Evolutionary conservation across 2,888 invertebrate genomes (phyloP), one percentile per base, ranked within the genome.

Genomic region (Crossocerus cetratus): DNA sequence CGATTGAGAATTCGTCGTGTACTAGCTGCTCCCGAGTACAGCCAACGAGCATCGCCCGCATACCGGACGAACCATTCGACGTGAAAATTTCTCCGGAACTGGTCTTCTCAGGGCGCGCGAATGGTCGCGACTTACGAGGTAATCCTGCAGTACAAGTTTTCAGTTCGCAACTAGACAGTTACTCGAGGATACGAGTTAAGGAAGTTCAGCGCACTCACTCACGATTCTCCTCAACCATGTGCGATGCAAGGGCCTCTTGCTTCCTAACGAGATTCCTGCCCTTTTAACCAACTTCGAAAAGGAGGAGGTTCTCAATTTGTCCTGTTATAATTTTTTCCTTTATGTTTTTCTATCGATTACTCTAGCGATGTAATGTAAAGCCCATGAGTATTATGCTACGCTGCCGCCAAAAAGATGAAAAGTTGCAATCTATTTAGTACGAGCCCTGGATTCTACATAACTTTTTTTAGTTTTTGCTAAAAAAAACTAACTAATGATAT

Each of bases 91-190:
- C 75, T 65, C 71, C 32, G 56, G 58, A 65, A 59, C 44, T 55
- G 63, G 45, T 42, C 58, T 57, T 44, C 21, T 49, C 23, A 54
- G 20, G 20, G 21, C 21, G 56, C 66, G 49, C 68, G 68, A 69
- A 69, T 71, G 44, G 78, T 54, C 79, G 66, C 74, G 71, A 77
- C 77, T 74, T 78, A 78, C 79, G 82, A 77, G 75, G 75, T 77
- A 82, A 82, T 82, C 72, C 76, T 72, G 69, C 72, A 68, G 78
- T 77, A 77, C 75, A 82, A 81, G 75, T 81, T 81, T 75, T 67
- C 64, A 75, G 69, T 69, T 79, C 73, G 69, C 71, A 68, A 75
- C 67, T 75, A 67, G 66, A 78, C 78, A 73, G 80, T 81, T 78
- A 78, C 70, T 76, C 65, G 42, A 69, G 67, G 66, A 63, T 65